Percentiles rank a stretch among this genome's conserved stretches.
phyloP scores from a whole-genome alignment of 1,140 invertebrate genomes.

The Harpegnathos saltator region DNA sequence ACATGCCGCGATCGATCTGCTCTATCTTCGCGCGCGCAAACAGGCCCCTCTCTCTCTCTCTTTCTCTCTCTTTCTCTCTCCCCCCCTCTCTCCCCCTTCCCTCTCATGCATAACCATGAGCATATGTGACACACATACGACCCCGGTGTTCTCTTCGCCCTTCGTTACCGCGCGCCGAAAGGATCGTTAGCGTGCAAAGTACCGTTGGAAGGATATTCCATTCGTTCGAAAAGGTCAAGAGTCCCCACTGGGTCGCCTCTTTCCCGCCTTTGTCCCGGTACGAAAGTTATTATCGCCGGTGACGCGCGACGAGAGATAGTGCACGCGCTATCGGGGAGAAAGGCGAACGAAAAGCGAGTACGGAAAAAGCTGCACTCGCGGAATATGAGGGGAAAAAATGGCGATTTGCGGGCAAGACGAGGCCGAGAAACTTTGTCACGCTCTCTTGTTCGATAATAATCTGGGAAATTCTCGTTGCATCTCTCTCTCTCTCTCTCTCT shows the following conservation, averaged over 20 bases:
- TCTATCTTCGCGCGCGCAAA: slow-evolving; percentile 71
- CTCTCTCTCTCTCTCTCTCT: too few species aligned
- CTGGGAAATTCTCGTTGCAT: too few species aligned
- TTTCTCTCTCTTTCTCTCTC: slow-evolving; percentile 62
- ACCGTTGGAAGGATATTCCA: slow-evolving; percentile 81
- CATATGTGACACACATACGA: slow-evolving; percentile 79
- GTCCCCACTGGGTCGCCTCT: slow-evolving; percentile 77
- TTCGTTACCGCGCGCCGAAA: slow-evolving; percentile 64
- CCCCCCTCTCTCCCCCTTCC: slow-evolving; percentile 40
- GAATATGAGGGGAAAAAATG: not conserved
- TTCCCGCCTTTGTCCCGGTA: slow-evolving; percentile 66
- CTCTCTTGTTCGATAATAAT: too few species aligned
- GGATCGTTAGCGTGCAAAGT: slow-evolving; percentile 83
- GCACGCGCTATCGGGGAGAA: not conserved
- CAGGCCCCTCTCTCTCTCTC: slow-evolving; percentile 18
- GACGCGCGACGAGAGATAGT: not conserved
- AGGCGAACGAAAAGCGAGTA: not conserved
- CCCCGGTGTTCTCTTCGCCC: slow-evolving; percentile 67
- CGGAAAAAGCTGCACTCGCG: not conserved
- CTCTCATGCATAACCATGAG: slow-evolving; percentile 83
- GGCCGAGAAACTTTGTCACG: too few species aligned
- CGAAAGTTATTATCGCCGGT: slow-evolving; percentile 1
- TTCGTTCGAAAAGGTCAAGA: slow-evolving; percentile 83
- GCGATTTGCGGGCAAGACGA: not conserved
- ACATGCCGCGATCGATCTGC: slow-evolving; percentile 77